These are phyloP conservation scores for Atherinosoma microstoma DNA, from an alignment of 2,797 vertebrate genomes.

Conservation along the genomic window DNA sequence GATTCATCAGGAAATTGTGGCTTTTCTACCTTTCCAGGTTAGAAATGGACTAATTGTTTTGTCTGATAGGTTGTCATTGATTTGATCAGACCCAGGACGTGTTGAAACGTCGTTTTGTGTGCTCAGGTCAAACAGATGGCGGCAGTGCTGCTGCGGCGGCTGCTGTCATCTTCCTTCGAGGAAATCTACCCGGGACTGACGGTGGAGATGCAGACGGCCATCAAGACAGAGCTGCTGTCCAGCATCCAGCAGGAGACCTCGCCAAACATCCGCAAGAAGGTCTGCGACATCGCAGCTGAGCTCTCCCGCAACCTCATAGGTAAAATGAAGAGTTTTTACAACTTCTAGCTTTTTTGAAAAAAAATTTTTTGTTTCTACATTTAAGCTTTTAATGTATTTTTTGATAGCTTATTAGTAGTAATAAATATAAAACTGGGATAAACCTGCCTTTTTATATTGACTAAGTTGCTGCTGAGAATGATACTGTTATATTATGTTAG, in stretches of 20 bases:
- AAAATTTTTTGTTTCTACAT: not conserved
- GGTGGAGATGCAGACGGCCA: conserved; percentile 90
- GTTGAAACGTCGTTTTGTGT: not conserved
- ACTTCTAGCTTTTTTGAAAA: not conserved
- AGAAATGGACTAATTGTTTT: too few species aligned
- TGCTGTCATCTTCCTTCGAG: conserved; percentile 96
- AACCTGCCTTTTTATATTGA: not conserved
- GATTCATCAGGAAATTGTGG: too few species aligned
- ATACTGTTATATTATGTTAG: not conserved
- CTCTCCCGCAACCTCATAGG: conserved; percentile 95
- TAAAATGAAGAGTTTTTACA: conserved; percentile 49
- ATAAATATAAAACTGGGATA: not conserved
- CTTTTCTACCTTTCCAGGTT: too few species aligned
- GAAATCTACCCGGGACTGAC: conserved; percentile 94
- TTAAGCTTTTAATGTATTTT: not conserved
- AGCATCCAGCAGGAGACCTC: conserved; percentile 92
- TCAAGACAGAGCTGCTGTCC: conserved; percentile 93
- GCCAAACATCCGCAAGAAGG: conserved; percentile 94
- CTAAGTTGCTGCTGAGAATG: not conserved
- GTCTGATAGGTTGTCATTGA: not conserved
- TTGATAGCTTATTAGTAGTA: not conserved
- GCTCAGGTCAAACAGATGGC: conserved; percentile 97
- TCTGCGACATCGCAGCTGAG: conserved; percentile 96
- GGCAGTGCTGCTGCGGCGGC: conserved; percentile 92
- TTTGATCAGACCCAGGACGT: not conserved